Evolutionary conservation across 1,140 invertebrate genomes (phyloP), one percentile per base, ranked within the genome.

Genomic region (Chlorops oryzae): DNA sequence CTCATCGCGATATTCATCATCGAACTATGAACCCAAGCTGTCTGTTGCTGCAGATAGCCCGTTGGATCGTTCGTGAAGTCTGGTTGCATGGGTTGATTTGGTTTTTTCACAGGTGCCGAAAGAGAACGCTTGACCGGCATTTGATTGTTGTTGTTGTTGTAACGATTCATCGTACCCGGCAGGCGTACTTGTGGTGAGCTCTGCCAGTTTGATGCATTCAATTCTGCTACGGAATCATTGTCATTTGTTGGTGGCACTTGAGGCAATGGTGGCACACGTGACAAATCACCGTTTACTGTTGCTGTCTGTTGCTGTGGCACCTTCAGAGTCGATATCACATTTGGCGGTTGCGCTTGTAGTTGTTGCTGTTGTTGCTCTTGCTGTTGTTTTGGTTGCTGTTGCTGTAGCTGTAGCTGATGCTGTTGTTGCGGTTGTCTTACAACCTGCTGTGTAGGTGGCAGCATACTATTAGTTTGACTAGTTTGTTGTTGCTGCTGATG

Each of bases 11-110:
- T 57, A 44, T 65, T 58, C 28, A 72, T 43, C 34, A 90, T 90
- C 9, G 87, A 88, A 62, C 82, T 90, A 57, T 92, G 90, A 22
- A 92, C 61, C 49, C 91, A 62, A 22, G 86, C 86, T 2, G 88
- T 91, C 63, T 91, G 89, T 61, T 91, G 88, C 5, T 88, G 86
- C 47, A 93, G 73, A 74, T 92, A 93, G 4, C 87, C 90, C 63
- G 84, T 90, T 0, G 90, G 88, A 72, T 94, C 90, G 56, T 93
- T 90, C 75, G 92, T 82, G 61, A 92, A 92, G 28, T 84, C 86
- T 2, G 83, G 84, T 21, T 63, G 59, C 15, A 20, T 13, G 9
- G 25, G 51, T 75, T 75, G n/a, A 70, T 51, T 28, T 51, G 70
- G 48, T 52, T 73, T 55, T 54, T 41, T 55, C 17, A 32, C 45